Conservation (phyloP, 2,113 vertebrate genomes). For the Anser brachyrhynchus region DNA sequence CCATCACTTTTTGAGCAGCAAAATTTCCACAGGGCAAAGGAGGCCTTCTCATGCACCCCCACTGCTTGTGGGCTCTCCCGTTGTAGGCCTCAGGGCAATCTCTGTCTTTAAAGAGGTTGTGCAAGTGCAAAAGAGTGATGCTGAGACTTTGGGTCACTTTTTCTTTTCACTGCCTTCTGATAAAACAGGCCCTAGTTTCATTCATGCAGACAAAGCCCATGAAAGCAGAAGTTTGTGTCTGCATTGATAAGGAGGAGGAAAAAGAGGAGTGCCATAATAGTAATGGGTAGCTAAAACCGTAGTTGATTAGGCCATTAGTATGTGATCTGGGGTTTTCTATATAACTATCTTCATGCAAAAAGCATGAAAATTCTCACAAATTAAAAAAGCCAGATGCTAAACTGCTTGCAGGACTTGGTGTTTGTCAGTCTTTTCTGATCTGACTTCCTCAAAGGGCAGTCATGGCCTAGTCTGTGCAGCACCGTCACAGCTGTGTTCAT, state of each 20-base stretch:
- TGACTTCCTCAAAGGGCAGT: not conserved
- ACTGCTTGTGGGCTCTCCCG: not conserved
- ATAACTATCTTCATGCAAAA: not conserved
- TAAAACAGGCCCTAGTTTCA: not conserved
- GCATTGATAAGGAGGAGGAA: not conserved
- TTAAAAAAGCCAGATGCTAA: not conserved
- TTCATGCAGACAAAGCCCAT: not conserved
- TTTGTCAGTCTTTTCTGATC: not conserved
- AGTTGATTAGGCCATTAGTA: not conserved
- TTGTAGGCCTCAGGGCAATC: not conserved
- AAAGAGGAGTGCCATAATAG: not conserved
- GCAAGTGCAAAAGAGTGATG: not conserved
- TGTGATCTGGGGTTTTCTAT: not conserved
- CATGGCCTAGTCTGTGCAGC: not conserved
- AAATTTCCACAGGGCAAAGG: not conserved
- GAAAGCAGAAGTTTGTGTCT: not conserved
- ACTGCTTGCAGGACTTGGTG: not conserved
- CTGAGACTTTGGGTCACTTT: not conserved
- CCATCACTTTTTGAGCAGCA: not conserved
- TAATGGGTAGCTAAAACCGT: not conserved
- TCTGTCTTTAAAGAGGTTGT: not conserved
- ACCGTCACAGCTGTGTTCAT: not conserved
- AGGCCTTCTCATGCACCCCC: not conserved
- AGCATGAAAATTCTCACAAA: not conserved
- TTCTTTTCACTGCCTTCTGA: rapidly evolving